These are phyloP conservation scores for Odontophorus gujanensis DNA, from an alignment of 2,113 vertebrate species.

Conservation along the genomic window DNA sequence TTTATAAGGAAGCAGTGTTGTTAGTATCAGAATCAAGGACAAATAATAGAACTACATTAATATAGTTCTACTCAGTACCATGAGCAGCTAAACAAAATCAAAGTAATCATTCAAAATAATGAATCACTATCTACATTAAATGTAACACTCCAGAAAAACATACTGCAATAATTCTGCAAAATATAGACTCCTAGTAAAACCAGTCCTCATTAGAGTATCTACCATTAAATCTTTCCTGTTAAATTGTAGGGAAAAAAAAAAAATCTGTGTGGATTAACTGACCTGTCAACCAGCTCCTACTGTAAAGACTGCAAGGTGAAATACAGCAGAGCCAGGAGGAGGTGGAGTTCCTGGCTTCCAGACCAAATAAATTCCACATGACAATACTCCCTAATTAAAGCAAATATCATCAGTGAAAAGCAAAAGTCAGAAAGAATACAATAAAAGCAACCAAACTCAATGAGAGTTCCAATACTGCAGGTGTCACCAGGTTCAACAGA, in stretches of 20 bases:
- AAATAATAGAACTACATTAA: background rate
- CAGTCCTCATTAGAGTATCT: slow-evolving; percentile 46
- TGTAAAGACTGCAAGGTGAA: slow-evolving; percentile 36
- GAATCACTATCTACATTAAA: slow-evolving; percentile 25
- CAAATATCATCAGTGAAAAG: slow-evolving; percentile 11
- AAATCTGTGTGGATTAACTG: slow-evolving; percentile 36
- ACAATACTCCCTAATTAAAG: slow-evolving; percentile 3
- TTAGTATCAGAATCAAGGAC: background rate
- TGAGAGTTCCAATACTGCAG: background rate
- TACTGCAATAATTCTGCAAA: slow-evolving; percentile 17
- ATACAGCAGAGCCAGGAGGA: background rate
- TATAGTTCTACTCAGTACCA: background rate
- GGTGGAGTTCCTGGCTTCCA: slow-evolving; percentile 18
- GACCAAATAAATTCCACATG: slow-evolving; percentile 7
- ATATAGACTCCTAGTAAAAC: slow-evolving; percentile 44
- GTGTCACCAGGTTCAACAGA: background rate
- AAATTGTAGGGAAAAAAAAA: slow-evolving; percentile 22
- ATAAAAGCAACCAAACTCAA: background rate
- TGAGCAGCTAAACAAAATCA: slow-evolving; percentile 19
- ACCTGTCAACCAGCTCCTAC: slow-evolving; percentile 53
- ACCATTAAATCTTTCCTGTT: slow-evolving; percentile 49
- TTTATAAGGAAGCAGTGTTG: background rate
- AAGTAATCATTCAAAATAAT: slow-evolving; percentile 10
- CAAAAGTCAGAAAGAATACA: background rate
- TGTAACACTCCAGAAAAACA: slow-evolving; percentile 1